Conservation (phyloP, 2,113 vertebrate genomes). For the Pangasianodon hypophthalmus region DNA sequence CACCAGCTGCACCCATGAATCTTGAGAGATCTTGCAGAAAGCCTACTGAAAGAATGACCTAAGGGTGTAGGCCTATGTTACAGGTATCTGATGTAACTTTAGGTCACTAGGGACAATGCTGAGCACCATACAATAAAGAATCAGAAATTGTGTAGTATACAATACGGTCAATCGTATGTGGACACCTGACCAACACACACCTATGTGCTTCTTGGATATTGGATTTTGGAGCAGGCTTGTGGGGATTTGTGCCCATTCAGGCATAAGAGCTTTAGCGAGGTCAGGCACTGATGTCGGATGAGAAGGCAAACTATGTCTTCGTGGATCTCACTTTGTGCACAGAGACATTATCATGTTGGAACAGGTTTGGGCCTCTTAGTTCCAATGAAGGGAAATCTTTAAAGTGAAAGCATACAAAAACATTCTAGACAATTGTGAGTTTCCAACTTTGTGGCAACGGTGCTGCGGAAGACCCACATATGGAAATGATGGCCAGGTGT, state of each 20-base stretch:
- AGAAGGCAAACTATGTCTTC: neutral
- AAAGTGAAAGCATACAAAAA: neutral
- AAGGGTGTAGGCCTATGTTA: no score
- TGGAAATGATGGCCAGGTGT: neutral
- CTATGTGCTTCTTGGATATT: neutral
- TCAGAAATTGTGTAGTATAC: no score
- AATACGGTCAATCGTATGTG: no score
- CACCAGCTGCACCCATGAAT: neutral
- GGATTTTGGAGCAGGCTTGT: neutral
- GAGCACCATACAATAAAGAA: neutral
- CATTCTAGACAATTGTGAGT: neutral
- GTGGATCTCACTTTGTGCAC: no score
- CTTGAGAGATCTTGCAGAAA: neutral
- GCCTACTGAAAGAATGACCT: neutral
- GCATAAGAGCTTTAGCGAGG: neutral
- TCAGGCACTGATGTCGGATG: neutral
- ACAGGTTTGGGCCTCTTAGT: neutral
- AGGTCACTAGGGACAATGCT: neutral
- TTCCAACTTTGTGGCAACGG: neutral
- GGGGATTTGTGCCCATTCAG: neutral
- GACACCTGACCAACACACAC: no score
- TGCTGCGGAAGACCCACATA: neutral
- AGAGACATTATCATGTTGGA: neutral
- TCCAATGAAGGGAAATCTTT: neutral
- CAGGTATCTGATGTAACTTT: neutral